Conservation (phyloP, 2,888 invertebrate species). For the Macrophya alboannulata region DNA sequence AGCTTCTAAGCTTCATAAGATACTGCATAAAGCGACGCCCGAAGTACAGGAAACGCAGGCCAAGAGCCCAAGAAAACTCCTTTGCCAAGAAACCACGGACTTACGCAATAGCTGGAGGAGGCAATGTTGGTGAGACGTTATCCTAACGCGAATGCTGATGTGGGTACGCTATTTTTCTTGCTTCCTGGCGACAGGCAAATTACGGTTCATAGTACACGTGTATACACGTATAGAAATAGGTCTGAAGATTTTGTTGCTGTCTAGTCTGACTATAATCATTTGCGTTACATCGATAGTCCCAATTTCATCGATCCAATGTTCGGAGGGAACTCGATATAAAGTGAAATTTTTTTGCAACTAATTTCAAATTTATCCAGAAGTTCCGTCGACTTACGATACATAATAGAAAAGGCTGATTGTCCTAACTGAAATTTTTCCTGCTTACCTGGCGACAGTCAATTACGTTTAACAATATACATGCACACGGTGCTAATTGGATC, state of each 20-base stretch:
- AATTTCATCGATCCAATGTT: not conserved
- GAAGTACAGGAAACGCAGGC: not conserved
- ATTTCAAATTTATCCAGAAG: not conserved
- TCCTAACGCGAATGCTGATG: constrained; percentile 22
- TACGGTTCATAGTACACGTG: not conserved
- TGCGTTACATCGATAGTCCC: not conserved
- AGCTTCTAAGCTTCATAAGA: constrained; percentile 33
- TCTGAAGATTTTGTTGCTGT: not conserved
- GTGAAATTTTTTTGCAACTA: not conserved
- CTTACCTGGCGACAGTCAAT: not conserved
- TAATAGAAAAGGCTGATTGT: not conserved
- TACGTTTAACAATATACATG: constrained; percentile 19
- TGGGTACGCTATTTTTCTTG: constrained; percentile 38
- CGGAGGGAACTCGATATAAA: not conserved
- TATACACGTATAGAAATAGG: constrained; percentile 1
- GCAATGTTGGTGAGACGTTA: constrained; percentile 28
- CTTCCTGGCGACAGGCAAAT: constrained; percentile 47
- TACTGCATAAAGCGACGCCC: not conserved
- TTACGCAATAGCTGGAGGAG: constrained; percentile 28
- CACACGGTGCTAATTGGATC: constrained; percentile 29
- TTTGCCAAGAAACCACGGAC: constrained; percentile 40
- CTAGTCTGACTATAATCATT: constrained; percentile 6
- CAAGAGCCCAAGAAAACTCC: constrained; percentile 24
- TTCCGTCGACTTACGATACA: not conserved
- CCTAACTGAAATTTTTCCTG: not conserved